Base-by-base conservation (phyloP, 1,140 invertebrate genomes). In the Colletes gigas region DNA sequence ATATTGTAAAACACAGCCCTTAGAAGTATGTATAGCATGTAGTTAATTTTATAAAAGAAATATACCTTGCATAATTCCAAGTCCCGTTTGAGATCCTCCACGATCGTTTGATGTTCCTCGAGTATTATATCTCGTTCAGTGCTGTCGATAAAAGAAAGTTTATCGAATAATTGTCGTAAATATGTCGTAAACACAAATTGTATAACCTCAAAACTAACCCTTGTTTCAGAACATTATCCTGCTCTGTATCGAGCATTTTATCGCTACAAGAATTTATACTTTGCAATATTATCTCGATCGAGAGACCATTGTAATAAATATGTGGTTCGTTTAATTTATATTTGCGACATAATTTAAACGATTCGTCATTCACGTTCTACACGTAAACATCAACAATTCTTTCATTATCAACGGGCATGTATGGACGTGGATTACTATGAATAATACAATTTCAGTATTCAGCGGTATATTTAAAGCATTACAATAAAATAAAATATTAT, bases 11-110 rank as follows among this genome's bases (percentile, higher is more conserved):
- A 12, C 30, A 19, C 1, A 52, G n/a, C 2, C 60, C n/a, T 54
- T 66, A 0, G 8, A n/a, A 17, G 4, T 21, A 3, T 10, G 55
- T 10, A 6, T 8, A n/a, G 55, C 12, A 0, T 19, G 3, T 0
- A 21, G 41, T 59, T 59, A 57, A 21, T 47, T 52, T 30, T 9
- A 6, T 39, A 17, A 3, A 67, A 65, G 60, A 21, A 67, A 76
- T n/a, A 80, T 89, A 93, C 92, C 87, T 92, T 93, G 77, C 92
- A 93, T 14, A 78, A 67, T 21, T 83, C 76, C 39, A 93, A 84
- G 17, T 93, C 91, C 69, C 81, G 85, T 62, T 92, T 89, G 4
- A 93, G 77, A 67, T 74, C 79, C n/a, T 89, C 83, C 15, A 90
- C 78, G 14, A 89, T 83, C 19, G 39, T 59, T 8, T 87, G 81